Evolutionary conservation across 2,888 invertebrate species (phyloP).

Genomic region (Disparrhopalites patrizii): DNA sequence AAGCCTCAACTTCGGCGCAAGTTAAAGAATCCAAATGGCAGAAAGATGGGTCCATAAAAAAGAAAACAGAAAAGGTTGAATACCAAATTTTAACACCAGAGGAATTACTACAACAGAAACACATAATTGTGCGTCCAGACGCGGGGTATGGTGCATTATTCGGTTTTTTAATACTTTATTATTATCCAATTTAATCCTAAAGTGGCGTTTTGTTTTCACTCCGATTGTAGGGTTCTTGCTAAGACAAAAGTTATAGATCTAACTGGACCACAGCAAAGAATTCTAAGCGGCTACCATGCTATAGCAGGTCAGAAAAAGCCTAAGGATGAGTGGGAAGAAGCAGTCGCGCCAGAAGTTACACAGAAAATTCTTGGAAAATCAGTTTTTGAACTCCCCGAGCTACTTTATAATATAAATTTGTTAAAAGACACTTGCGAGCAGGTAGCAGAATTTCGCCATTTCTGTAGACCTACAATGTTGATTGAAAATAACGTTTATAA

Average conservation of each 20-base stretch:
- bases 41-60: conserved; percentile 28
- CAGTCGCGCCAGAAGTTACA: neutral
- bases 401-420: conserved; percentile 69
- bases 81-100: conserved; percentile 81
- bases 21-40: conserved; percentile 38
- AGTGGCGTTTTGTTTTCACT: neutral
- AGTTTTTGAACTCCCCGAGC: conserved; percentile 70
- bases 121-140: conserved; percentile 50
- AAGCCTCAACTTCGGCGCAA: conserved; percentile 25
- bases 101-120: conserved; percentile 81
- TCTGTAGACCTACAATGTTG: neutral
- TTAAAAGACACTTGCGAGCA: conserved; percentile 84
- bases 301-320: conserved; percentile 65
- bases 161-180: neutral
- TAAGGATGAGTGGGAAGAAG: conserved; percentile 53
- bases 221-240: conserved; percentile 55
- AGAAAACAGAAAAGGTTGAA: conserved; percentile 55
- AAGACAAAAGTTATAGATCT: conserved; percentile 98
- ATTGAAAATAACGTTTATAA: neutral
- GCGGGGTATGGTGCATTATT: conserved; percentile 35
- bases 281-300: conserved; percentile 89
- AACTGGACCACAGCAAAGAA: conserved; percentile 92
- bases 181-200: neutral
- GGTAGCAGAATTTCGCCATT: conserved; percentile 51
- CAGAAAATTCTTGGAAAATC: conserved; percentile 38